A percentile compares a stretch with the other conserved stretches of the same genome.
Conservation (phyloP, 2,888 invertebrate genomes). For the Digitonthophagus gazella region DNA sequence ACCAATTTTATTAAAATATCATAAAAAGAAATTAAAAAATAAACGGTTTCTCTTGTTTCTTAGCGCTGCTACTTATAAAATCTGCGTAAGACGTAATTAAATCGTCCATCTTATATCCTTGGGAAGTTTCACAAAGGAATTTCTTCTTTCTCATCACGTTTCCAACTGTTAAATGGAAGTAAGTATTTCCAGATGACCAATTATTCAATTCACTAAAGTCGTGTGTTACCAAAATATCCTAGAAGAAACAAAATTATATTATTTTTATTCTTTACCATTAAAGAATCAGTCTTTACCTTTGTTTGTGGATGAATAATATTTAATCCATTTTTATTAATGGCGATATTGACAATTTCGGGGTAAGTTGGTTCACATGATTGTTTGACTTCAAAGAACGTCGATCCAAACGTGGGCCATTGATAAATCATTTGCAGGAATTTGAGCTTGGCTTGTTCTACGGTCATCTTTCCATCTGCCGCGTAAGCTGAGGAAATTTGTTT, state of each 20-base stretch:
- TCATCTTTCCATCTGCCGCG: constrained; percentile 60
- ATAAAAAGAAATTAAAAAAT: constrained; percentile 21
- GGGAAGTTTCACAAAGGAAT: constrained; percentile 82
- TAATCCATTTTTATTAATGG: constrained; percentile 89
- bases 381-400: constrained; percentile 92
- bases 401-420: constrained; percentile 87
- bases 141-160: constrained; percentile 89
- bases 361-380: constrained; percentile 85
- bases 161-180: constrained; percentile 94
- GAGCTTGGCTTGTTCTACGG: constrained; percentile 74
- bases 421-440: constrained; percentile 74
- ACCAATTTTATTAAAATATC: background rate
- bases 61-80: constrained; percentile 48
- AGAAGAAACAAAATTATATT: constrained; percentile 36
- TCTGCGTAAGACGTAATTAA: constrained; percentile 86
- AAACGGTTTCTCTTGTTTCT: constrained; percentile 26
- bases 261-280: constrained; percentile 5
- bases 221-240: constrained; percentile 81
- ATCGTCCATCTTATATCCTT: constrained; percentile 97
- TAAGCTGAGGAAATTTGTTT: constrained; percentile 66
- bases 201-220: constrained; percentile 87
- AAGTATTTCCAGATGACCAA: constrained; percentile 95
- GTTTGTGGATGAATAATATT: constrained; percentile 84
- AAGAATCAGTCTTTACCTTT: too few relatives aligned
- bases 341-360: constrained; percentile 83